A percentile compares a stretch with the other conserved stretches of the same genome.
Conservation (phyloP, 2,888 invertebrate species). For the Tuta absoluta region DNA sequence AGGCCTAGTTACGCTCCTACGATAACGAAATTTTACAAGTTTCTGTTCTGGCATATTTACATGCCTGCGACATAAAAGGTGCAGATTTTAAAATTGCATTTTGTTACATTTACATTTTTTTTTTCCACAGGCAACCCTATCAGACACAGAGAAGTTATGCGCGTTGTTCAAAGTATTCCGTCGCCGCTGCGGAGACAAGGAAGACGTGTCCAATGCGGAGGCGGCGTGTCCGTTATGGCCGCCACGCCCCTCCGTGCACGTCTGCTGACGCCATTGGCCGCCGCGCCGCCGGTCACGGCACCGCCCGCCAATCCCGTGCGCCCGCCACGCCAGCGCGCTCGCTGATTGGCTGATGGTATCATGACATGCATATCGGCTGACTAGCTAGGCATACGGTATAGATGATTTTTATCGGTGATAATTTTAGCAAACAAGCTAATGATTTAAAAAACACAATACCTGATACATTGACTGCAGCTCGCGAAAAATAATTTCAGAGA, state of each 20-base stretch:
- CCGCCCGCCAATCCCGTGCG: conserved; percentile 4
- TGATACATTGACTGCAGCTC: too few species aligned
- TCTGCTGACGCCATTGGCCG: conserved; percentile 42
- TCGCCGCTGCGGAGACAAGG: conserved; percentile 54
- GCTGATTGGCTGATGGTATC: conserved; percentile 1
- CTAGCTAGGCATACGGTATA: background rate
- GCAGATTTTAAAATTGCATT: too few species aligned
- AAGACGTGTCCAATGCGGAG: conserved; percentile 40
- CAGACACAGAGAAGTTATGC: conserved; percentile 59
- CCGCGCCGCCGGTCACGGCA: background rate
- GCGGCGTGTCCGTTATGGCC: conserved; percentile 58
- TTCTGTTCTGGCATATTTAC: too few species aligned
- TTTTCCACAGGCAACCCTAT: conserved; percentile 59
- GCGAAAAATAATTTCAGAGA: too few species aligned
- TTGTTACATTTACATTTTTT: too few species aligned
- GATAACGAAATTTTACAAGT: too few species aligned
- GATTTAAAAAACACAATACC: too few species aligned
- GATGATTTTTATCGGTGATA: background rate
- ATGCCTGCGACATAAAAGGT: too few species aligned
- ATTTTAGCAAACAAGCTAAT: background rate
- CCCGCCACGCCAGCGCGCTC: background rate
- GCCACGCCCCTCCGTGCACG: conserved; percentile 44
- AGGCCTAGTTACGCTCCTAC: too few species aligned
- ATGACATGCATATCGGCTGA: background rate
- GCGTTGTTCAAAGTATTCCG: conserved; percentile 47